Conservation (phyloP, 2,113 vertebrate species). For the Strigops habroptila region DNA sequence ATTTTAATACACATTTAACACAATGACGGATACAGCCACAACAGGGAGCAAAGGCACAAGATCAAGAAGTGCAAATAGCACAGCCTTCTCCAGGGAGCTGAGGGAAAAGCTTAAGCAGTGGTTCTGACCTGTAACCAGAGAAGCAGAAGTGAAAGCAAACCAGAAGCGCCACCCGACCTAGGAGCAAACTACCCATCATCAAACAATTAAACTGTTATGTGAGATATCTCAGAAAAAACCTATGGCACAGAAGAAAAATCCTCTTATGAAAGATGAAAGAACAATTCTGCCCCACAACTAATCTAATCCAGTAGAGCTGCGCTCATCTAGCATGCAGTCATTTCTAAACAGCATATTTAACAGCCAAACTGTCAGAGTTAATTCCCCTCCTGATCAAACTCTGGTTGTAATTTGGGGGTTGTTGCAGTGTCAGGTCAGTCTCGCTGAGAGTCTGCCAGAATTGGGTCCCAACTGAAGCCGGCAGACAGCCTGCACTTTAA, state of each 20-base stretch:
- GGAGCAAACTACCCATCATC: background rate
- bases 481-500: background rate
- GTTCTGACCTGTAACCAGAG: background rate
- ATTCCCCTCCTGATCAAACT: background rate
- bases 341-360: background rate
- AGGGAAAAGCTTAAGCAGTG: background rate
- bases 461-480: background rate
- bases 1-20: background rate
- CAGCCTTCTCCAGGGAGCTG: background rate
- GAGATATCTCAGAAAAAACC: background rate
- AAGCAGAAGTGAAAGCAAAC: background rate
- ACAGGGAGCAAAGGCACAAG: background rate
- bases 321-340: accelerated
- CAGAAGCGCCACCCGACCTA: background rate
- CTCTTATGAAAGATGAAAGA: background rate
- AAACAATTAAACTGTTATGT: background rate
- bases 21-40: background rate
- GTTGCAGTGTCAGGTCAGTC: background rate
- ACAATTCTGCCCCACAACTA: background rate
- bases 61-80: background rate
- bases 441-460: background rate
- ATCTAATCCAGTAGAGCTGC: background rate
- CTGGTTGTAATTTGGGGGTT: background rate
- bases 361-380: background rate
- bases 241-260: background rate